These are phyloP conservation scores for Tribolium madens DNA, from an alignment of 1,140 invertebrate genomes.

Conservation along the genomic window DNA sequence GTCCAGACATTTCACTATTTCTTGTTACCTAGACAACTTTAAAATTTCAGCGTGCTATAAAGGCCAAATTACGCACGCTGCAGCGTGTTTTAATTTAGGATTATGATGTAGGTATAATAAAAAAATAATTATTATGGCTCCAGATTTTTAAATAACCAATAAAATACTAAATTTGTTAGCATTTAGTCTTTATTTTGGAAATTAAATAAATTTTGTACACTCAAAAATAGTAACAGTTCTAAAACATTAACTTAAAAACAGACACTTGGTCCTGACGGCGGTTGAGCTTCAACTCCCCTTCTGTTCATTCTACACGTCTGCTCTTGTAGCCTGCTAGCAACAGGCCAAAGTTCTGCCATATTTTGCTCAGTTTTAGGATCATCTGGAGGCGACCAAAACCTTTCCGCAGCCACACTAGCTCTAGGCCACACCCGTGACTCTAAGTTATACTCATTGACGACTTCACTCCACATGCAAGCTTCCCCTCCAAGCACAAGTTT, in stretches of 20 bases:
- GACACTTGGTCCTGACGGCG: slow-evolving; percentile 75
- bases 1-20: too few species aligned
- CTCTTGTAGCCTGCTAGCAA: slow-evolving; percentile 76
- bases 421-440: slow-evolving; percentile 79
- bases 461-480: slow-evolving; percentile 91
- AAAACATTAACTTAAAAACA: slow-evolving; percentile 63
- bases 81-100: too few species aligned
- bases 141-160: too few species aligned
- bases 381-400: slow-evolving; percentile 77
- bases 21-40: too few species aligned
- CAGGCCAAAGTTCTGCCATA: slow-evolving; percentile 14
- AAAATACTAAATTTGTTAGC: too few species aligned
- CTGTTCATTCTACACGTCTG: slow-evolving; percentile 85
- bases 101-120: too few species aligned
- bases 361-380: not conserved
- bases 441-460: slow-evolving; percentile 75
- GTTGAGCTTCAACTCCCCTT: slow-evolving; percentile 77
- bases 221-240: too few species aligned
- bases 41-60: too few species aligned
- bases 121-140: too few species aligned
- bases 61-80: too few species aligned
- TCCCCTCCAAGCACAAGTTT: slow-evolving; percentile 83
- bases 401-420: slow-evolving; percentile 84
- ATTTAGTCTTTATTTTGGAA: too few species aligned
- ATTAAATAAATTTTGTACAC: too few species aligned